Evolutionary conservation across 64 coral and sea anemone genomes (phyloP), one percentile per base, ranked within the genome.

Genomic region (Stichodactyla helianthus): DNA sequence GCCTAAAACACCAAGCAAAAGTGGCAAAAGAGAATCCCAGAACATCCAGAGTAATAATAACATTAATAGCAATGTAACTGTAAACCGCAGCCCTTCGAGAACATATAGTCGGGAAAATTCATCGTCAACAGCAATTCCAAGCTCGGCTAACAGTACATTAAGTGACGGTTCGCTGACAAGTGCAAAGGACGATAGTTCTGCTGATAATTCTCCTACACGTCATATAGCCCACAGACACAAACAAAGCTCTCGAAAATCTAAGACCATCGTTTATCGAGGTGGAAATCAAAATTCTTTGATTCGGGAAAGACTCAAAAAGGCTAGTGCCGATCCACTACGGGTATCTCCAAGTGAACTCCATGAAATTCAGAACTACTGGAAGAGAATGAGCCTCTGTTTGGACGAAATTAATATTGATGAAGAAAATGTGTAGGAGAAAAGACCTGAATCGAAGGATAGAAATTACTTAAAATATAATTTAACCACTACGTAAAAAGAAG

Each of bases 331-430:
- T 17, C 50, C 91, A 12, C 80, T 90, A 0, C 50, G 85, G 4
- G 88, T 78, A 19, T 83, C 91, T 12, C 79, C 94, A 0, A 87
- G 82, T 31, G 94, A 97, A 25, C 79, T 97, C 5, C 50, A 90
- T 44, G 86, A 90, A 55, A 97, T 97, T 77, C 91, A 93, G 17
- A 93, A 93, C 27, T 97, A 88, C 53, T 97, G 94, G 94, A 97
- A 97, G 82, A 68, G 94, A 52, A 97, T 97, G 94, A 97, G 94
- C 54, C 64, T 97, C 7, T 97, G 94, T 54, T 50, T 97, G 51
- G 94, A 97, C 56, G 94, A 97, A 16, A 74, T 97, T 12, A 87
- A 97, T 82, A 14, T 97, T 7, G 91, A 93, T 31, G 85, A 78
- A 26, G 88, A 60, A 63, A 7, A 61, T 60, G 35, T 23, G 26